Evolutionary conservation across 2,113 vertebrate species (phyloP).

Genomic region (Aegotheles bennettii): DNA sequence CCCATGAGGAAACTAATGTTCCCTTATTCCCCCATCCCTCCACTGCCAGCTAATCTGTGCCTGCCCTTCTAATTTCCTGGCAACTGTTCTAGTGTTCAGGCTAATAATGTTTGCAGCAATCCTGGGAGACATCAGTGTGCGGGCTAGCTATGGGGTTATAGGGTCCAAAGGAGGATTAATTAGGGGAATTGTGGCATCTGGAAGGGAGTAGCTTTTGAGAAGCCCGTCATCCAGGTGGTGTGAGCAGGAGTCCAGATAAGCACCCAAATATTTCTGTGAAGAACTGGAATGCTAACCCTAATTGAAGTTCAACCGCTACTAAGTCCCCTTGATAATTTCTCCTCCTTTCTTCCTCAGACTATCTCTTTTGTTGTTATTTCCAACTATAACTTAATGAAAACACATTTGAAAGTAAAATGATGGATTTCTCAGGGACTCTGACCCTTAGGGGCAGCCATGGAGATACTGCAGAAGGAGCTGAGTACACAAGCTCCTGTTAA

Average conservation of each 20-base stretch:
- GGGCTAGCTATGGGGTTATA: not conserved
- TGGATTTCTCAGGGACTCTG: slow-evolving; percentile 48
- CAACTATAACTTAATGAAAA: slow-evolving; percentile 42
- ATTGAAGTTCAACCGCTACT: not conserved
- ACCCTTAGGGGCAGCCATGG: slow-evolving; percentile 48
- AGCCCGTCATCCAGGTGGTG: not conserved
- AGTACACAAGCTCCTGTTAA: slow-evolving; percentile 54
- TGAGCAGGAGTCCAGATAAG: not conserved
- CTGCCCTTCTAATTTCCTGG: slow-evolving; percentile 36
- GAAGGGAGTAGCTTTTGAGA: not conserved
- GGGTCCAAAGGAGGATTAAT: slow-evolving; percentile 15
- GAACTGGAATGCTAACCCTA: not conserved
- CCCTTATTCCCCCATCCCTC: slow-evolving; percentile 9
- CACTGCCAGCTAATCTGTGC: not conserved
- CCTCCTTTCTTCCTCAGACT: not conserved
- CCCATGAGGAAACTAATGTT: not conserved
- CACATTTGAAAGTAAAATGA: slow-evolving; percentile 65
- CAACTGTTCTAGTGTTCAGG: not conserved
- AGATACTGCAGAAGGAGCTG: slow-evolving; percentile 37
- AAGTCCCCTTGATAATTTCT: not conserved
- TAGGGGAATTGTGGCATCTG: not conserved
- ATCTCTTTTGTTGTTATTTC: slow-evolving; percentile 40
- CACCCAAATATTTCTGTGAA: slow-evolving; percentile 3
- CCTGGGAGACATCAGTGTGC: not conserved
- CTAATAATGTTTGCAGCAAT: slow-evolving; percentile 25